Evolutionary conservation across 2,113 vertebrate genomes (phyloP).

Genomic region (Anoplopoma fimbria): DNA sequence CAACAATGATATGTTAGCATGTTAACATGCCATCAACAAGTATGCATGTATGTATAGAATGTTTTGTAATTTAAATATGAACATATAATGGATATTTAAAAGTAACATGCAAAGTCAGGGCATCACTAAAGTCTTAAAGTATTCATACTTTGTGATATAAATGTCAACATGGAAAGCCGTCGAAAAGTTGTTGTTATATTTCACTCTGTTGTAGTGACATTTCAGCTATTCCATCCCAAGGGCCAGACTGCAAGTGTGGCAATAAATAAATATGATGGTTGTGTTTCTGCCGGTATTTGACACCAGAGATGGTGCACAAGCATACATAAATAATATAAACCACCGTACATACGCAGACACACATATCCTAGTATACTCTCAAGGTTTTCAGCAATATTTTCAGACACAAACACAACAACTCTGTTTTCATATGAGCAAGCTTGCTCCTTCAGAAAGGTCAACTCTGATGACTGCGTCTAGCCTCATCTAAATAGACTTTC

Average conservation of each 20-base stretch:
- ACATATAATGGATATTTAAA: not conserved
- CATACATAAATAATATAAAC: not conserved
- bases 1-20: too few species aligned
- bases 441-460: not conserved
- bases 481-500: not conserved
- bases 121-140: not conserved
- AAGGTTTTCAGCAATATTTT: not conserved
- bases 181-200: too few species aligned
- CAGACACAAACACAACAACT: not conserved
- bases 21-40: too few species aligned
- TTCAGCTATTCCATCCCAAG: too few species aligned
- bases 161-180: not conserved
- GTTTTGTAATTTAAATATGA: not conserved
- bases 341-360: not conserved
- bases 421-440: not conserved
- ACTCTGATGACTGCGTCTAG: too few species aligned
- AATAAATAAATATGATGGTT: not conserved
- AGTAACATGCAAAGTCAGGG: not conserved
- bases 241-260: too few species aligned
- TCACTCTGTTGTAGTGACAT: too few species aligned
- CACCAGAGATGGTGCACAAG: not conserved
- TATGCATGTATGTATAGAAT: too few species aligned
- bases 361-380: not conserved
- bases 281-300: not conserved
- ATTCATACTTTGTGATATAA: not conserved